phyloP scores from a whole-genome alignment of 1,140 invertebrate genomes.

The Panulirus ornatus region DNA sequence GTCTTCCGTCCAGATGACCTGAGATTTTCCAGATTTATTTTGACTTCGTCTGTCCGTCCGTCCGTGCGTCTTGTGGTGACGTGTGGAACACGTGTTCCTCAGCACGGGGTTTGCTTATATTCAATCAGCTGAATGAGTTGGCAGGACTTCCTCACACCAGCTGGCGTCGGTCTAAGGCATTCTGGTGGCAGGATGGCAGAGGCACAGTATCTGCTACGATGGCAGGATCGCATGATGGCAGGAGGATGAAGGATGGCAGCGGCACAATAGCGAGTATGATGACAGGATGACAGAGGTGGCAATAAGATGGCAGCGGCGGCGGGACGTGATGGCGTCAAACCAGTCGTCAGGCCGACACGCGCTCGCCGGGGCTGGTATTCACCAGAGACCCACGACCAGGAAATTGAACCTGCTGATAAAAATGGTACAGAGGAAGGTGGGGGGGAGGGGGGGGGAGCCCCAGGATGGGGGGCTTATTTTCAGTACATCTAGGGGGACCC shows the following conservation, averaged over 20 bases:
- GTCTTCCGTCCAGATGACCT: too few relatives aligned
- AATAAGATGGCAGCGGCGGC: not conserved
- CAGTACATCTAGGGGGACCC: too few relatives aligned
- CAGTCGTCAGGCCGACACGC: not conserved
- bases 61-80: too few relatives aligned
- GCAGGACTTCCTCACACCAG: constrained; percentile 11
- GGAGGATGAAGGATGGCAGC: not conserved
- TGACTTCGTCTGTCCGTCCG: too few relatives aligned
- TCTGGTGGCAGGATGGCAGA: not conserved
- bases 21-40: too few relatives aligned
- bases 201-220: too few relatives aligned
- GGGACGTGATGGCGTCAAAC: not conserved
- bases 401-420: constrained; percentile 54
- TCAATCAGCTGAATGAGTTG: too few relatives aligned
- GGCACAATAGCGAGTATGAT: not conserved
- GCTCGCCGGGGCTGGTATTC: constrained; percentile 31
- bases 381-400: constrained; percentile 30
- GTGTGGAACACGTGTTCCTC: too few relatives aligned
- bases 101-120: too few relatives aligned
- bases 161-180: not conserved
- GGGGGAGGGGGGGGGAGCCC: not conserved
- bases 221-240: not conserved
- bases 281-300: not conserved
- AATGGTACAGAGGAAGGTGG: not conserved
- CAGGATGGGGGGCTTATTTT: not conserved